Percentiles rank a stretch among this genome's conserved stretches.
phyloP scores from a whole-genome alignment of 2,888 invertebrate species.

The Dioctria rufipes region DNA sequence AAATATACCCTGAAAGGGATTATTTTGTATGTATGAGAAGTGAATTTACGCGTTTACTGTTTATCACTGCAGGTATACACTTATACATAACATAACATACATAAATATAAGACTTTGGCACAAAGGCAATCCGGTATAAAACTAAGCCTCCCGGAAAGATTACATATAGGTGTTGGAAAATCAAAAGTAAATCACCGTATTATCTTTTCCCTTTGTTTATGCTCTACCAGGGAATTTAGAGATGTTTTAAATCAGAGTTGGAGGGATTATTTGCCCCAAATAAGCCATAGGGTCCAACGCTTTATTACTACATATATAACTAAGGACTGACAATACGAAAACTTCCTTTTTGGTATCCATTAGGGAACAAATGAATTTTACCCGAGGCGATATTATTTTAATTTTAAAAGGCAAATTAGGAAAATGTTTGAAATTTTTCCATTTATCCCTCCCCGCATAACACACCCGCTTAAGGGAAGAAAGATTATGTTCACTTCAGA shows the following conservation, averaged over 20 bases:
- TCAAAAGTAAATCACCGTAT: slow-evolving; percentile 47
- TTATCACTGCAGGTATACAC: slow-evolving; percentile 21
- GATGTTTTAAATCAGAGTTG: not conserved
- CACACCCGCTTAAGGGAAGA: too few relatives aligned
- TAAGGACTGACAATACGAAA: too few relatives aligned
- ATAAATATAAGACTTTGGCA: not conserved
- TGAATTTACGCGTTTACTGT: slow-evolving; percentile 1
- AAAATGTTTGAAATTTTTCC: too few relatives aligned
- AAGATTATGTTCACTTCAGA: too few relatives aligned
- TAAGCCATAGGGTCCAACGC: slow-evolving; percentile 16
- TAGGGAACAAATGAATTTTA: slow-evolving; percentile 7
- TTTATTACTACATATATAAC: not conserved
- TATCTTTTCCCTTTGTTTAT: slow-evolving; percentile 41
- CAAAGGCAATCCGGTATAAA: slow-evolving; percentile 29
- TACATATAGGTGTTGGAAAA: slow-evolving; percentile 31
- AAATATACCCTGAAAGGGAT: slow-evolving; percentile 39
- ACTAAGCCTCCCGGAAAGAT: slow-evolving; percentile 41
- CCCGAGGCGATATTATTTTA: too few relatives aligned
- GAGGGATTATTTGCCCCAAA: slow-evolving; percentile 21
- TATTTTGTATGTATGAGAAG: not conserved
- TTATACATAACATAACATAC: too few relatives aligned
- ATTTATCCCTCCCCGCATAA: too few relatives aligned
- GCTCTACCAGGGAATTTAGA: not conserved
- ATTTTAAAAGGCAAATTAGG: too few relatives aligned
- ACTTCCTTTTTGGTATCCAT: too few relatives aligned